Evolutionary conservation across 2,888 invertebrate species (phyloP), one percentile per base, ranked within the genome.

Genomic region (Sinopyrophorus schimmeli): DNA sequence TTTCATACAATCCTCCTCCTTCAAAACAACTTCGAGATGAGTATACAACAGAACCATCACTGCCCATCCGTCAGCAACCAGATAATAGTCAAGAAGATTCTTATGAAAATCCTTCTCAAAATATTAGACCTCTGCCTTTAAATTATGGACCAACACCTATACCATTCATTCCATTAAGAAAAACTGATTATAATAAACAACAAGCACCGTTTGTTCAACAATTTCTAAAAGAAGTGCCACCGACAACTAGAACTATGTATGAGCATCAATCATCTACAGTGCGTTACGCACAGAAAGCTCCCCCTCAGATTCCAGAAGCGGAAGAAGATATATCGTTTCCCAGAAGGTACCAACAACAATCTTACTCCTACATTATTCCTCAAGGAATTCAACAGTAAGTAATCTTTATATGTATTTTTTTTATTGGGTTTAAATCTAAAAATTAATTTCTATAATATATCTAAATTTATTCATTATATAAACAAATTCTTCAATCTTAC

Each of bases 221-320:
- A 24, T 48, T 46, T 42, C 23, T 48, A 14, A 48, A 35, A 35
- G 48, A 48, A 30, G 48, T 48, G 5, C 20, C 16, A 2, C 48
- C 48, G 3, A 48, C 48, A 7, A 48, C 48, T 17, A 42, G 28
- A 26, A 48, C 48, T 4, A 5, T 23, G 5, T 35, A 32, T 16
- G 35, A 37, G 27, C 28, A 31, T 17, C 28, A 26, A 26, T 14
- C 26, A 24, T 18, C 27, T 4, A 18, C 40, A 5, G 14, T 35
- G 7, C 35, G 35, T 35, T 35, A 35, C 5, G n/a, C 10, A 3
- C 35, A 35, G 15, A 24, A 23, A 16, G 10, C 35, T 14, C 24
- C 35, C 15, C 32, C 18, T 20, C 21, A 21, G 23, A 7, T 4
- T 10, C 11, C 10, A n/a, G 34, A 35, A 12, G 23, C 12, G 10